Conservation (phyloP, 2,888 invertebrate species). For the Euplagia quadripunctaria region DNA sequence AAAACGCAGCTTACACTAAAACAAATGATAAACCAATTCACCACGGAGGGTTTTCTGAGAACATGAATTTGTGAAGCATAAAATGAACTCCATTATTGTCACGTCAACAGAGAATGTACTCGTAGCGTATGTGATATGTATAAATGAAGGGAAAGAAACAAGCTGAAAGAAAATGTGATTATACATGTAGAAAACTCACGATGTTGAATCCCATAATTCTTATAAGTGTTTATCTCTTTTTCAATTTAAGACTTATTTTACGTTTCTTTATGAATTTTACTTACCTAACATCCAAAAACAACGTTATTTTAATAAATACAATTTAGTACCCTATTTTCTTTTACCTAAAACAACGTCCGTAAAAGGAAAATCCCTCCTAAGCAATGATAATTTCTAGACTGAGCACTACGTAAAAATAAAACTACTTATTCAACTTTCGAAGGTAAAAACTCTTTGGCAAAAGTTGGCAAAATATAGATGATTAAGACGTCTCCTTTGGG, state of each 20-base stretch:
- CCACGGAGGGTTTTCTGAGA: too few species aligned
- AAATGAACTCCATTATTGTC: conserved; percentile 16
- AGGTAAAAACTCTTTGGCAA: too few species aligned
- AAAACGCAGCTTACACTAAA: too few species aligned
- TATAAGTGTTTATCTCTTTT: not conserved
- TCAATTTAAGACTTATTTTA: not conserved
- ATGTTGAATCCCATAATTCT: not conserved
- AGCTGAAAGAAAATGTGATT: not conserved
- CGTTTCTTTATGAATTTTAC: not conserved
- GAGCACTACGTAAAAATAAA: too few species aligned
- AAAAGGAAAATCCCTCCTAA: too few species aligned
- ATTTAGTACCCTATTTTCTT: too few species aligned
- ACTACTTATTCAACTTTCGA: too few species aligned
- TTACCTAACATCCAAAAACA: not conserved
- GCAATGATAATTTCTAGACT: too few species aligned
- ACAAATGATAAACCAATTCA: too few species aligned
- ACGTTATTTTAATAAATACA: not conserved
- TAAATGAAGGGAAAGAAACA: conserved; percentile 10
- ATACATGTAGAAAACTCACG: not conserved
- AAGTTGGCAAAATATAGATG: too few species aligned
- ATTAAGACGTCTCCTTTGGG: too few species aligned
- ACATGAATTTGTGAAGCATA: conserved; percentile 7
- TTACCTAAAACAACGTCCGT: too few species aligned
- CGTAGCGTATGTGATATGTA: conserved; percentile 5
- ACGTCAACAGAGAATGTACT: conserved; percentile 15